phyloP scores from a whole-genome alignment of 2,888 invertebrate species.

The Nomada ferruginata region DNA sequence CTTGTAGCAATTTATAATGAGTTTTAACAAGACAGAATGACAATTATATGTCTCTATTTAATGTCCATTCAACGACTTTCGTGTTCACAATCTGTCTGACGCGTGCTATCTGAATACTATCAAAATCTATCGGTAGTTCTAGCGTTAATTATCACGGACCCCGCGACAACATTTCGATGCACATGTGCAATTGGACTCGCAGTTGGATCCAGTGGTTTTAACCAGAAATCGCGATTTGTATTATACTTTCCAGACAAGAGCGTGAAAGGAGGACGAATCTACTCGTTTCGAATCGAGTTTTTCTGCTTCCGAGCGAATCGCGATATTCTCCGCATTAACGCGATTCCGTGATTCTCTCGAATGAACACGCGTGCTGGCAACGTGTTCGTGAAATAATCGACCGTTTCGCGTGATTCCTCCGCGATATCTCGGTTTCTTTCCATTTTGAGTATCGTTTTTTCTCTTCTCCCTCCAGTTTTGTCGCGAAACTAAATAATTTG shows the following conservation, averaged over 20 bases:
- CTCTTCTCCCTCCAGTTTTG: neutral
- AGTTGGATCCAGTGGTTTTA: slow-evolving; percentile 18
- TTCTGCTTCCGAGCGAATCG: slow-evolving; percentile 5
- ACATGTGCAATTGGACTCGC: slow-evolving; percentile 25
- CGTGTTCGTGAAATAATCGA: slow-evolving; percentile 54
- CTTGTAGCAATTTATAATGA: too few species aligned
- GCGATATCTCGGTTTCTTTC: slow-evolving; percentile 13
- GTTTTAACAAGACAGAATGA: too few species aligned
- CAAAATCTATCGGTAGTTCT: too few species aligned
- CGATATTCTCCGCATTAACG: slow-evolving; percentile 5
- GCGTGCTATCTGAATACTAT: too few species aligned
- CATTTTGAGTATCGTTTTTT: neutral
- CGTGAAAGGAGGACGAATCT: slow-evolving; percentile 45
- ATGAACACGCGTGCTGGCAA: slow-evolving; percentile 43
- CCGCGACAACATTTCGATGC: slow-evolving; percentile 8
- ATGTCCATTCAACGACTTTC: too few species aligned
- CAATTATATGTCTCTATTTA: too few species aligned
- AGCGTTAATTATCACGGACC: neutral
- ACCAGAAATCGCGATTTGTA: slow-evolving; percentile 1
- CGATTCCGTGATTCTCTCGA: slow-evolving; percentile 17
- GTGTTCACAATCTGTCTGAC: too few species aligned
- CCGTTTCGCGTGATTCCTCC: slow-evolving; percentile 23
- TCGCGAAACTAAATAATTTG: neutral
- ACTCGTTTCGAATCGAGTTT: neutral
- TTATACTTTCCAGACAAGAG: slow-evolving; percentile 9